These are phyloP conservation scores for Nycticebus coucang DNA, from an alignment of 2,113 vertebrate genomes.

Conservation along the genomic window DNA sequence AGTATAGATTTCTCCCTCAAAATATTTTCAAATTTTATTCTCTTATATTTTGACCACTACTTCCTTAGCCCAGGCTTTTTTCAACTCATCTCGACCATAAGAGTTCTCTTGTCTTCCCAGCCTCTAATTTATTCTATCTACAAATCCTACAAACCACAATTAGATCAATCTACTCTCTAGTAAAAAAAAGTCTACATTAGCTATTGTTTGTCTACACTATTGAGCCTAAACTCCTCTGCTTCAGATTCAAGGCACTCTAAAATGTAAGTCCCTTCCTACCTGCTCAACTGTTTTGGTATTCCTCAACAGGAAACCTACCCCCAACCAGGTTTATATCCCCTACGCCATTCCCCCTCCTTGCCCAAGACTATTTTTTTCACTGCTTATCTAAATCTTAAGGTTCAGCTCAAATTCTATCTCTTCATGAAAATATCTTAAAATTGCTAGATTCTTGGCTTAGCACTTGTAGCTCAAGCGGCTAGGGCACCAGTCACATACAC, in stretches of 20 bases:
- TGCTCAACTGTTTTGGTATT: background rate
- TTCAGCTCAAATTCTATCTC: background rate
- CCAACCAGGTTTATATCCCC: background rate
- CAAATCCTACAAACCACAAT: background rate
- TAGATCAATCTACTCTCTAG: background rate
- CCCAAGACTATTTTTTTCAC: background rate
- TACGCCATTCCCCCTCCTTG: accelerated
- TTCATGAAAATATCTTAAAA: background rate
- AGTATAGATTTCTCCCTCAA: background rate
- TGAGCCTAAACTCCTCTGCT: background rate
- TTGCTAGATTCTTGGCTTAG: background rate
- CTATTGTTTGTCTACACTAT: background rate
- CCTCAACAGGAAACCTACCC: background rate
- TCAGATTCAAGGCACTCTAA: background rate
- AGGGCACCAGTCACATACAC: too few relatives aligned
- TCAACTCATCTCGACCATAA: background rate
- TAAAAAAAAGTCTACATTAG: background rate
- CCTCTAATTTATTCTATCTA: background rate
- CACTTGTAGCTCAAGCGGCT: too few relatives aligned
- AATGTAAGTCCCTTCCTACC: background rate
- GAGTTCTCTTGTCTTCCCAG: background rate
- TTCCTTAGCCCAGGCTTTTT: background rate
- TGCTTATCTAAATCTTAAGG: constrained; percentile 7
- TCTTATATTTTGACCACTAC: background rate
- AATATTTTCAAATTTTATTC: background rate